Evolutionary conservation across 2,888 invertebrate species (phyloP), one percentile per base, ranked within the genome.

Genomic region (Melolontha melolontha): DNA sequence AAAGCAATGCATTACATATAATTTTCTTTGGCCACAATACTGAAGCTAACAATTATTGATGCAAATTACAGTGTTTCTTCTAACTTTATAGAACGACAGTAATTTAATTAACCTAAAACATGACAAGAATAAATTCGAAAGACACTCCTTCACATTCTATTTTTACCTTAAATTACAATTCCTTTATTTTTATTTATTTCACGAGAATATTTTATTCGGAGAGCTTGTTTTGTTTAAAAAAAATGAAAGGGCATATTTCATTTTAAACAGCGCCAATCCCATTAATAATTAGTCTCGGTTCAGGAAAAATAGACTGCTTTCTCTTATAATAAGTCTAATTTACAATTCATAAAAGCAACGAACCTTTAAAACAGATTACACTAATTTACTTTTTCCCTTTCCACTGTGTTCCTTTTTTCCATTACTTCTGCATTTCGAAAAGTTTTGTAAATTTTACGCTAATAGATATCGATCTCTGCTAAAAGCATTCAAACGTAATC

Each of bases 301-400:
- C 39, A 41, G 17, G 41, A 39, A 41, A 55, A 55, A 55, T 55
- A 55, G 55, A 41, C 41, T 41, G 55, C 47, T 49, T 47, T 66
- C 50, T 49, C 34, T 55, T 57, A 57, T 57, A 66, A 66, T 66
- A 57, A 57, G 49, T 40, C 66, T 47, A 44, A 66, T 66, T 66
- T 66, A 66, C 66, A 55, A 66, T 66, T 66, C 66, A 66, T 57
- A 66, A 66, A 66, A 44, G 54, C 66, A 55, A 47, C 57, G 66
- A 57, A 49, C 66, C 66, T 55, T 55, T 66, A 66, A 66, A 66
- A 57, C 66, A 55, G 66, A 66, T 66, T 66, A 66, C 49, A 39
- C 66, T 49, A 66, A 66, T 66, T 66, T 57, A 39, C 66, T 49
- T 42, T 52, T 47, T 47, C 50, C 40, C 7, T 17, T 55, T 55